These are phyloP conservation scores for Pandemis corylana DNA, from an alignment of 2,888 invertebrate species.

Conservation along the genomic window DNA sequence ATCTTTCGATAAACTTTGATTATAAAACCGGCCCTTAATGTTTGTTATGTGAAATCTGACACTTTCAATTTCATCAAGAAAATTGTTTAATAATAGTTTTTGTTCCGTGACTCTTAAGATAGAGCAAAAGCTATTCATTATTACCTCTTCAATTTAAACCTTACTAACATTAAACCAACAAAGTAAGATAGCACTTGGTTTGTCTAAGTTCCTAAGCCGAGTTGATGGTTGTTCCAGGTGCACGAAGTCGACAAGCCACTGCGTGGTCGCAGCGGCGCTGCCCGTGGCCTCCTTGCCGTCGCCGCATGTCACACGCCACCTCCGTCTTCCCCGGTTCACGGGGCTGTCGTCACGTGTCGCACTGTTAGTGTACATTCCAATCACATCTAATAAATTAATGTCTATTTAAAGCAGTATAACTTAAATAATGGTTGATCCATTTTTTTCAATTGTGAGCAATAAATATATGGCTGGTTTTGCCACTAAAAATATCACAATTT, in stretches of 20 bases:
- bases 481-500: no score
- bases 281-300: constrained; percentile 52
- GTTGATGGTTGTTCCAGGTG: constrained; percentile 27
- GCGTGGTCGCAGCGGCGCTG: constrained; percentile 35
- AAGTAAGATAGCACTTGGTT: background rate
- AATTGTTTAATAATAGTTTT: no score
- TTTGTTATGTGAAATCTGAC: no score
- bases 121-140: no score
- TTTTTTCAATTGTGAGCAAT: constrained; percentile 24
- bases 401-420: constrained; percentile 18
- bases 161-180: no score
- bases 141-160: no score
- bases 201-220: background rate
- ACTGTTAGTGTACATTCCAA: constrained; percentile 65
- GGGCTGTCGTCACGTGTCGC: constrained; percentile 29
- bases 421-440: constrained; percentile 13
- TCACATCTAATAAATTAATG: constrained; percentile 5
- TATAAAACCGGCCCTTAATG: no score
- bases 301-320: constrained; percentile 38
- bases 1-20: no score
- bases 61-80: no score
- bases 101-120: no score
- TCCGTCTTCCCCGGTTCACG: constrained; percentile 35
- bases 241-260: constrained; percentile 18
- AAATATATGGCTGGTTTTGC: constrained; percentile 18